A percentile compares a stretch with the other conserved stretches of the same genome.
Evolutionary conservation across 2,113 vertebrate genomes (phyloP).

Genomic region (Mormyrus iriodes): DNA sequence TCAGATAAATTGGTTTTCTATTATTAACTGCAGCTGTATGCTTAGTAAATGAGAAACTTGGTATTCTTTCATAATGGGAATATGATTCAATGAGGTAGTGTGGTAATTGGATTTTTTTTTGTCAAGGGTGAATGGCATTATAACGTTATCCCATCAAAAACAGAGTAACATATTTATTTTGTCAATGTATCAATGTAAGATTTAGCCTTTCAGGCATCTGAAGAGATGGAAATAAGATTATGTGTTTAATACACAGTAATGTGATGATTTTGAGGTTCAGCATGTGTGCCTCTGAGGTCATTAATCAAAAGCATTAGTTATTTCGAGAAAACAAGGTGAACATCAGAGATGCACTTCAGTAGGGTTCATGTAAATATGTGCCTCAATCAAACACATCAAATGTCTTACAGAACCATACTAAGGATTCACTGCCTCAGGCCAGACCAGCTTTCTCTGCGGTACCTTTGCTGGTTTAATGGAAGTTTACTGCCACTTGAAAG

Average conservation of each 20-base stretch:
- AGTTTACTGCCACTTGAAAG: background rate
- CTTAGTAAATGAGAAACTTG: slow-evolving; percentile 19
- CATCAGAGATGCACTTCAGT: background rate
- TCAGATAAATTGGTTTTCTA: slow-evolving; percentile 13
- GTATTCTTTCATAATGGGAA: slow-evolving; percentile 10
- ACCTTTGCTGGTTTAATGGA: background rate
- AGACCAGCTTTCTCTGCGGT: background rate
- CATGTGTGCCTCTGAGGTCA: slow-evolving; percentile 4
- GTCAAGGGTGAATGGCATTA: slow-evolving; percentile 20
- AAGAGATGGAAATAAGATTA: background rate
- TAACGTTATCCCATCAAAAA: slow-evolving; percentile 11
- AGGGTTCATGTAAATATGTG: background rate
- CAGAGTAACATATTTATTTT: slow-evolving; percentile 15
- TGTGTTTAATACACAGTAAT: background rate
- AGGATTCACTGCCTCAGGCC: background rate
- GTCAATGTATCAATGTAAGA: background rate
- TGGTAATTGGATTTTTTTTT: slow-evolving; percentile 19
- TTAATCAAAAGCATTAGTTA: slow-evolving; percentile 1
- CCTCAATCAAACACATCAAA: background rate
- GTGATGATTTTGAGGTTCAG: background rate
- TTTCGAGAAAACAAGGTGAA: background rate
- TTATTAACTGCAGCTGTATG: slow-evolving; percentile 17
- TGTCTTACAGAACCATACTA: background rate
- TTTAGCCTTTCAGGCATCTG: background rate
- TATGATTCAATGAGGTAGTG: slow-evolving; percentile 10